Evolutionary conservation across 2,113 vertebrate genomes (phyloP).

Genomic region (Danionella cerebrum): DNA sequence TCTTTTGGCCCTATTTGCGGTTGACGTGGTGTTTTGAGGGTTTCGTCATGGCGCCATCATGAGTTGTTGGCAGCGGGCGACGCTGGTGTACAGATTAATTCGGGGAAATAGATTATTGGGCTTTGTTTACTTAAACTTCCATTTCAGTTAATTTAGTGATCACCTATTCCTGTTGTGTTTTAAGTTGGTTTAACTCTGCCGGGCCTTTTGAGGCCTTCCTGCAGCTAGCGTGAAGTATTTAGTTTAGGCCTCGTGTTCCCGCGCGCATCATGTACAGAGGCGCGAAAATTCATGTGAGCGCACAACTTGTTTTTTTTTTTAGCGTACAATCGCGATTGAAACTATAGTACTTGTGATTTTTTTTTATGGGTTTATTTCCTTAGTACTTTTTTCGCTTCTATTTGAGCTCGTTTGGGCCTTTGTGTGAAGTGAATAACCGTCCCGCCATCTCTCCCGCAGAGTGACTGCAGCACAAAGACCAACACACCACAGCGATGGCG

Average conservation of each 20-base stretch:
- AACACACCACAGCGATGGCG: constrained; percentile 41
- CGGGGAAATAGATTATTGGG: no score
- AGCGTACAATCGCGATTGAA: no score
- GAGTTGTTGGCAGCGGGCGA: background rate
- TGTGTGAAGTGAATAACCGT: constrained; percentile 38
- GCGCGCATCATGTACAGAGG: background rate
- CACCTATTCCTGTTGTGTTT: background rate
- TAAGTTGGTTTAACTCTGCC: background rate
- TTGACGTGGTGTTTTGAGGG: background rate
- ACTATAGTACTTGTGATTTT: no score
- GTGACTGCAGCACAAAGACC: constrained; percentile 28
- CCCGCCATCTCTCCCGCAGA: constrained; percentile 45
- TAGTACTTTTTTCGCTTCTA: no score
- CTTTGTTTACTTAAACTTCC: no score
- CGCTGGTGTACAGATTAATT: background rate
- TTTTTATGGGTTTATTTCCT: no score
- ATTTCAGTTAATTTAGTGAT: no score
- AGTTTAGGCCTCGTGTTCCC: constrained; percentile 8
- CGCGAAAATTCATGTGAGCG: background rate
- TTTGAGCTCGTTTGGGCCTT: background rate
- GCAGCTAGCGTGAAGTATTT: background rate
- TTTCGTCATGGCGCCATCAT: background rate
- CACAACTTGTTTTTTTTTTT: background rate
- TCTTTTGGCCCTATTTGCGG: background rate
- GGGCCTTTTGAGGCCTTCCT: background rate